Conservation (phyloP, 2,797 vertebrate species). For the Sebastes matsubarae region DNA sequence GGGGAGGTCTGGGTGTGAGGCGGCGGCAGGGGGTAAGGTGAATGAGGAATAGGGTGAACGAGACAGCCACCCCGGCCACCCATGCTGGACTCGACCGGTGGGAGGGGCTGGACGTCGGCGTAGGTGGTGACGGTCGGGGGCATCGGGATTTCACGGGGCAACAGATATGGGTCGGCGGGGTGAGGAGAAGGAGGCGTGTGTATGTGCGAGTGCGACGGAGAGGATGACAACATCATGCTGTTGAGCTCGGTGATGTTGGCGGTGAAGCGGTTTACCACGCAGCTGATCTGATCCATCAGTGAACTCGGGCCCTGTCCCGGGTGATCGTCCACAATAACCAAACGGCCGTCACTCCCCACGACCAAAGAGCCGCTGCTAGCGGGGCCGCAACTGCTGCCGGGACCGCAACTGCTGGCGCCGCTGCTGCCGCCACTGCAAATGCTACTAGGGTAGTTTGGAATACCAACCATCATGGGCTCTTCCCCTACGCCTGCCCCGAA, state of each 20-base stretch:
- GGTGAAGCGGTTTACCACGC: constrained; percentile 95
- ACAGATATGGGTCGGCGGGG: constrained; percentile 82
- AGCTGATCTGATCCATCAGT: constrained; percentile 98
- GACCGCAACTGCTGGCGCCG: constrained; percentile 46
- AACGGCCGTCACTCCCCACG: constrained; percentile 40
- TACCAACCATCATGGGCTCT: constrained; percentile 51
- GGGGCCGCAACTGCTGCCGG: constrained; percentile 59
- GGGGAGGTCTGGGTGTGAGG: constrained; percentile 64
- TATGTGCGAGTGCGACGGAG: constrained; percentile 75
- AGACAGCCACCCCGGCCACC: constrained; percentile 63
- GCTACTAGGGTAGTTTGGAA: constrained; percentile 65
- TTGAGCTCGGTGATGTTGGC: constrained; percentile 97
- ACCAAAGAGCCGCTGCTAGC: constrained; percentile 53
- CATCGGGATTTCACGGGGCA: constrained; percentile 91
- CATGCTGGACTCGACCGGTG: constrained; percentile 87
- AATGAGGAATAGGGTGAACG: constrained; percentile 62
- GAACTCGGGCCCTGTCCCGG: constrained; percentile 88
- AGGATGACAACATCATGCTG: constrained; percentile 91
- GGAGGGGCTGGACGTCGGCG: constrained; percentile 92
- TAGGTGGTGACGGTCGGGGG: constrained; percentile 92
- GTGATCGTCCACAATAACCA: constrained; percentile 49
- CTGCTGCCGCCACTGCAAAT: constrained; percentile 63
- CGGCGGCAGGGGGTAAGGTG: constrained; percentile 63
- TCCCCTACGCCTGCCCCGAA: constrained; percentile 57
- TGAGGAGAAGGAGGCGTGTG: constrained; percentile 72